Percentiles rank a stretch among this genome's conserved stretches.
Conservation (phyloP, 2,888 invertebrate genomes). For the Sphaerophoria taeniata region DNA sequence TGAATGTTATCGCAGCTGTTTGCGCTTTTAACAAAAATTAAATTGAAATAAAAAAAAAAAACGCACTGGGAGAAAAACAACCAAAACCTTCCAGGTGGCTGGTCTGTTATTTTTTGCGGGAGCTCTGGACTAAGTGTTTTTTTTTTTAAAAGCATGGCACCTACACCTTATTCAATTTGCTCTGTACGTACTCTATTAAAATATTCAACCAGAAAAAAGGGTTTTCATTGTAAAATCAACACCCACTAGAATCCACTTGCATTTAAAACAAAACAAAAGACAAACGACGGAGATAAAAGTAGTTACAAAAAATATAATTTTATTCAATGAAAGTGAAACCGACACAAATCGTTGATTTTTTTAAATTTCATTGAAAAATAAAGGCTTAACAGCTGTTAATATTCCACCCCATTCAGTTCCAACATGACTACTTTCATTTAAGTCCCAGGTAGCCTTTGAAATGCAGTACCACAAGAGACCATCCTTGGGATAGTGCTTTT, state of each 20-base stretch:
- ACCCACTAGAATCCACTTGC: neutral
- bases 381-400: too few relatives aligned
- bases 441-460: too few relatives aligned
- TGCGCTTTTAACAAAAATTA: constrained; percentile 5
- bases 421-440: too few relatives aligned
- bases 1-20: constrained; percentile 1
- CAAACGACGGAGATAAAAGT: neutral
- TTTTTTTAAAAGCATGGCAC: neutral
- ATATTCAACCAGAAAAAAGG: constrained; percentile 8
- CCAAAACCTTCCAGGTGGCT: neutral
- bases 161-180: neutral
- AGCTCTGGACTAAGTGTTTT: neutral
- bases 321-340: neutral
- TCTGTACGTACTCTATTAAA: constrained; percentile 2
- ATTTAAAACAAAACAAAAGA: neutral
- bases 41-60: constrained; percentile 2
- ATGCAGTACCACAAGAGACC: too few relatives aligned
- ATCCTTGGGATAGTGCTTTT: too few relatives aligned
- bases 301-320: neutral
- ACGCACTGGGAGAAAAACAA: neutral
- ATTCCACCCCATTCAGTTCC: too few relatives aligned
- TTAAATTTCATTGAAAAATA: too few relatives aligned
- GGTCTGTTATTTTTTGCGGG: neutral
- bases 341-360: constrained; percentile 4
- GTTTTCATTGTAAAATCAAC: constrained; percentile 5